phyloP scores from a whole-genome alignment of 1,140 invertebrate species.

The Armadillidium nasatum region DNA sequence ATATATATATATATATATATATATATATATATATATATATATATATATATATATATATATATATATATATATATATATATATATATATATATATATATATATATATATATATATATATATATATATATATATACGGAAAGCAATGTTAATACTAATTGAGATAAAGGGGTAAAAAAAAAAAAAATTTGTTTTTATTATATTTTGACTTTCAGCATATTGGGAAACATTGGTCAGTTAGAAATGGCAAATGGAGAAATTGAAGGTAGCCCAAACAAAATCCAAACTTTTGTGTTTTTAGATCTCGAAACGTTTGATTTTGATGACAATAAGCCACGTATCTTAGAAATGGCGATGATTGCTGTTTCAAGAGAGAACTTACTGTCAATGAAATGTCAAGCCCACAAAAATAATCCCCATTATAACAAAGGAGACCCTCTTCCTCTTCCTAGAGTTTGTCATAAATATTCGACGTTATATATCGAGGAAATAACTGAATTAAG shows the following conservation, averaged over 20 bases:
- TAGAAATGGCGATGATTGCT: not conserved
- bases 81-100: too few species aligned
- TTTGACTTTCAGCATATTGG: too few species aligned
- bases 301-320: not conserved
- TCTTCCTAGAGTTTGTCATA: not conserved
- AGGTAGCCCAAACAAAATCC: not conserved
- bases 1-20: too few species aligned
- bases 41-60: too few species aligned
- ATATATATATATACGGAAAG: too few species aligned
- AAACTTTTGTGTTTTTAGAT: slow-evolving; percentile 2
- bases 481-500: not conserved
- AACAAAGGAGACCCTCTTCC: not conserved
- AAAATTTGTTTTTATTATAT: too few species aligned
- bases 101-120: too few species aligned
- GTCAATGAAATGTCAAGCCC: not conserved
- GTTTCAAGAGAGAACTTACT: not conserved
- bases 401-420: not conserved
- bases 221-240: too few species aligned
- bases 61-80: too few species aligned
- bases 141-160: too few species aligned
- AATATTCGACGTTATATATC: not conserved
- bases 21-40: too few species aligned
- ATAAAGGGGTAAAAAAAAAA: too few species aligned
- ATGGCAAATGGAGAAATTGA: not conserved
- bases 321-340: not conserved